A percentile compares a stretch with the other conserved stretches of the same genome.
Conservation (phyloP, 2,888 invertebrate genomes). For the Pheosia gnoma region DNA sequence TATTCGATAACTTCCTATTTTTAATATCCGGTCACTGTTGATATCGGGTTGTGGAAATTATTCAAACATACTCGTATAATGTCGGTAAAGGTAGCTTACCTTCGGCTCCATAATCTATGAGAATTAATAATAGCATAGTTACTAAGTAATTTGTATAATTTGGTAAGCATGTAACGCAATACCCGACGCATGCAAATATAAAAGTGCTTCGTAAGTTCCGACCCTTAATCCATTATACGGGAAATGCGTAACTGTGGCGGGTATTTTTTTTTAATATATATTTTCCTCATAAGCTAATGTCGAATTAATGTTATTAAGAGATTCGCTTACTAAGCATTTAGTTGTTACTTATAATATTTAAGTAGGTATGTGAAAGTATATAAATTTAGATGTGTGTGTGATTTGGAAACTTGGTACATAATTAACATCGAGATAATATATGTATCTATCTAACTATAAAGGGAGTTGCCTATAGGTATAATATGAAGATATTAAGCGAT, state of each 20-base stretch:
- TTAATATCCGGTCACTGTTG: not conserved
- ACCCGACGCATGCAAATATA: slow-evolving; percentile 43
- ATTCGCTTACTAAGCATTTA: slow-evolving; percentile 10
- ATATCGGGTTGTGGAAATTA: not conserved
- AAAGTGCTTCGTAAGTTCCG: slow-evolving; percentile 42
- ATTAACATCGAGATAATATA: too few species aligned
- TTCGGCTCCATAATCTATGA: not conserved
- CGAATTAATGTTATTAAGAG: slow-evolving; percentile 26
- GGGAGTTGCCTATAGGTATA: too few species aligned
- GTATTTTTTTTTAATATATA: slow-evolving; percentile 47
- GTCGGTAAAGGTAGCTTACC: not conserved
- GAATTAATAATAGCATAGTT: slow-evolving; percentile 6
- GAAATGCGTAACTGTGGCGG: slow-evolving; percentile 28
- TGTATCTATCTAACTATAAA: too few species aligned
- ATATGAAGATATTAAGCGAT: too few species aligned
- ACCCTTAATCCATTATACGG: slow-evolving; percentile 42
- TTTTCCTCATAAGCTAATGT: slow-evolving; percentile 37
- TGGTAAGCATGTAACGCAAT: slow-evolving; percentile 8
- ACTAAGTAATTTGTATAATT: slow-evolving; percentile 6
- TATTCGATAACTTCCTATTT: not conserved
- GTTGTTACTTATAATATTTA: not conserved
- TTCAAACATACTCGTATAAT: not conserved
- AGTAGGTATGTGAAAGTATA: too few species aligned
- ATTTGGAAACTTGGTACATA: too few species aligned
- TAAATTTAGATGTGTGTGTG: too few species aligned